Conservation (phyloP, 2,797 vertebrate genomes). For the Podarcis lilfordi region DNA sequence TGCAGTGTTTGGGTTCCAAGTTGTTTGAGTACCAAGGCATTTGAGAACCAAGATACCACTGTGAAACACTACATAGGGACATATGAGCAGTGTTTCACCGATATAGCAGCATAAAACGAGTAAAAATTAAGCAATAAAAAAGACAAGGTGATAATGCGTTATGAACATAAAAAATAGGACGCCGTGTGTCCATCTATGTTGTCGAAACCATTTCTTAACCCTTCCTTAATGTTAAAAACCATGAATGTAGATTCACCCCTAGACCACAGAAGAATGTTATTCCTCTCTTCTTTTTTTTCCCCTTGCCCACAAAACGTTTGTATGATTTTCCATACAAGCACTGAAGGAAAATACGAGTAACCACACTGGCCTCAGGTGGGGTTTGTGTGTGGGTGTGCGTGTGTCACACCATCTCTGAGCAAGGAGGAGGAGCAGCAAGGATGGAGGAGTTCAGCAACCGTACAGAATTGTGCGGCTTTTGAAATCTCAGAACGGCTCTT, state of each 20-base stretch:
- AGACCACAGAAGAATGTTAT: not conserved
- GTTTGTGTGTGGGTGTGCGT: slow-evolving; percentile 21
- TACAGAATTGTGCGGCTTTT: slow-evolving; percentile 59
- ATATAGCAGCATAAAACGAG: too few species aligned
- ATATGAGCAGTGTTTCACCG: too few species aligned
- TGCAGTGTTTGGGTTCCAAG: too few species aligned
- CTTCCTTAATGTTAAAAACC: too few species aligned
- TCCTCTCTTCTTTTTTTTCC: not conserved
- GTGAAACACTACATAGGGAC: too few species aligned
- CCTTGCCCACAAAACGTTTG: not conserved
- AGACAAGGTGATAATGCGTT: too few species aligned
- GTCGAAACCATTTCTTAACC: too few species aligned
- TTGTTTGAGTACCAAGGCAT: too few species aligned
- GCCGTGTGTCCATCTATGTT: too few species aligned
- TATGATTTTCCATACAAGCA: slow-evolving; percentile 77
- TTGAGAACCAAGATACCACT: too few species aligned
- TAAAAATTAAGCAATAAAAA: too few species aligned
- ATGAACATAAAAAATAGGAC: too few species aligned
- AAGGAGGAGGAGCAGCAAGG: slow-evolving; percentile 64
- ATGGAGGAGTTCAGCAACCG: slow-evolving; percentile 56
- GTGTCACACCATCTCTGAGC: slow-evolving; percentile 67
- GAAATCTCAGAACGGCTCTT: slow-evolving; percentile 55
- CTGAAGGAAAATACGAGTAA: slow-evolving; percentile 73
- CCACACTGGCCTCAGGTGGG: slow-evolving; percentile 60
- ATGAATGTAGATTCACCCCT: not conserved